A percentile compares a stretch with the other conserved stretches of the same genome.
These are phyloP conservation scores for Aplocera efformata DNA, from an alignment of 2,888 invertebrate species.

Conservation along the genomic window DNA sequence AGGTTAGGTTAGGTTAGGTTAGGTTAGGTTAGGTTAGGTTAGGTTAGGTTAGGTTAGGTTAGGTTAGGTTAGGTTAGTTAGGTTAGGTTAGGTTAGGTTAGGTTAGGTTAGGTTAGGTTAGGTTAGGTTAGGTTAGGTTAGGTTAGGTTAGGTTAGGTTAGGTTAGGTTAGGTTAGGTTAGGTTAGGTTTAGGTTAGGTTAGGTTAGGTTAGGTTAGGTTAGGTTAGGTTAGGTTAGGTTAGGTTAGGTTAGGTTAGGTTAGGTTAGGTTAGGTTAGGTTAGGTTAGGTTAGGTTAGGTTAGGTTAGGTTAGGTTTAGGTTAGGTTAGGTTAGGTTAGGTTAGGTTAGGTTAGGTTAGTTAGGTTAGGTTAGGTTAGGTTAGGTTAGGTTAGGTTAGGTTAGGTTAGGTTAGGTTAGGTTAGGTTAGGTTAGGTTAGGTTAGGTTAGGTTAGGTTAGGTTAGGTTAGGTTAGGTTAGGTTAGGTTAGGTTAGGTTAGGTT, in stretches of 20 bases:
- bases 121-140: conserved; percentile 34
- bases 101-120: conserved; percentile 31
- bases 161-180: conserved; percentile 34
- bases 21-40: conserved; percentile 31
- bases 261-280: conserved; percentile 20
- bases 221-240: conserved; percentile 12
- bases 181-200: conserved; percentile 28
- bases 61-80: conserved; percentile 33
- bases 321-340: conserved; percentile 15
- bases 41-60: conserved; percentile 36
- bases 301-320: conserved; percentile 20
- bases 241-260: conserved; percentile 18
- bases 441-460: conserved; percentile 4
- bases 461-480: conserved; percentile 6
- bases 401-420: conserved; percentile 19
- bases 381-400: conserved; percentile 4
- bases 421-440: conserved; percentile 16
- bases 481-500: conserved; percentile 18
- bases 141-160: conserved; percentile 34
- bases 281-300: conserved; percentile 19
- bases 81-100: conserved; percentile 31
- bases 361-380: conserved; percentile 20
- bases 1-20: conserved; percentile 30
- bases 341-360: conserved; percentile 10
- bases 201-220: conserved; percentile 23